phyloP scores from a whole-genome alignment of 2,797 vertebrate species.

The Lophotriccus pileatus region DNA sequence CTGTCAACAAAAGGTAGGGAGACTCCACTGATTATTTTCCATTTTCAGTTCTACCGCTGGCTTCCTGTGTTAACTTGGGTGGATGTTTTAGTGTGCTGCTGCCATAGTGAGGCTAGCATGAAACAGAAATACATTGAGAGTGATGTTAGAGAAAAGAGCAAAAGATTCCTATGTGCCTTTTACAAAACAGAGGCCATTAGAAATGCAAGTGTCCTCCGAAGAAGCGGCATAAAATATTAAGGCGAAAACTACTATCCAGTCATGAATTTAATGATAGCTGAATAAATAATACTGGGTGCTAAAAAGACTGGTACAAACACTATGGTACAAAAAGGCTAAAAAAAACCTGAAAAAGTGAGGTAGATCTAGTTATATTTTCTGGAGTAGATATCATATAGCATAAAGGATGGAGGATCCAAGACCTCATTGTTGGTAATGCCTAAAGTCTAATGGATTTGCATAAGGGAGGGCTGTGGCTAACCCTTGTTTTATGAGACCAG shows the following conservation, averaged over 20 bases:
- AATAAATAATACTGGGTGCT: background rate
- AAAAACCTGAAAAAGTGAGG: background rate
- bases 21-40: background rate
- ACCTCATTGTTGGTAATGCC: background rate
- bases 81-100: background rate
- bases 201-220: background rate
- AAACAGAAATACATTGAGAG: background rate
- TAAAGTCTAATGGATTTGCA: background rate
- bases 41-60: background rate
- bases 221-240: background rate
- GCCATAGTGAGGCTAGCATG: background rate
- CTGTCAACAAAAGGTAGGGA: constrained; percentile 89
- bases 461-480: background rate
- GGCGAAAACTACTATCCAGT: background rate
- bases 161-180: background rate
- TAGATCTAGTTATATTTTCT: background rate
- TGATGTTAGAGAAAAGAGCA: background rate
- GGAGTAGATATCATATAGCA: background rate
- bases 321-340: background rate
- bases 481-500: background rate
- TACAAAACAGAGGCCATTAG: background rate
- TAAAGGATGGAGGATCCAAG: background rate
- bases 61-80: background rate
- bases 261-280: background rate
- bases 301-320: background rate